Evolutionary conservation across 2,797 vertebrate species (phyloP), one percentile per base, ranked within the genome.

Genomic region (Helicolenus hilgendorfi): DNA sequence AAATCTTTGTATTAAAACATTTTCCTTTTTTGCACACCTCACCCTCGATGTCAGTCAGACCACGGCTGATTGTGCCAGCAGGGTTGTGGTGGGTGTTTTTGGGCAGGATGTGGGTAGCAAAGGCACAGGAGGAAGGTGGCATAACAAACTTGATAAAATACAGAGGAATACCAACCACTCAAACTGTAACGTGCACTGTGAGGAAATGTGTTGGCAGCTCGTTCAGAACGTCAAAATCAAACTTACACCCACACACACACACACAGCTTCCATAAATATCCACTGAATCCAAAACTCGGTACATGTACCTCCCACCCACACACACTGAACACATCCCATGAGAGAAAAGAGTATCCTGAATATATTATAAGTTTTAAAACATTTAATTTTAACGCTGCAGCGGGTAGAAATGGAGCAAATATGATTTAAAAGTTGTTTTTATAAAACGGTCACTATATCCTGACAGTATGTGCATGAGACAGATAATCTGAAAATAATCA

Each of bases 101-200:
- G 85, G 88, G 92, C 96, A 97, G 97, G 97, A 98, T 97, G 97
- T 97, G 97, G 97, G 90, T 85, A 91, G 63, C 67, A 91, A 77
- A 89, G 72, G 84, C 88, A 91, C 78, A 90, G 69, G 78, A 89
- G 90, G 81, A 92, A 89, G 90, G 82, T 92, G 86, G 85, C 87
- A 94, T 81, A 85, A 84, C 80, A 91, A 91, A 87, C 89, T 87
- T 92, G 85, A 93, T 90, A 95, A 87, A 93, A 94, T 93, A 91
- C 81, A 62, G 49, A 92, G 89, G 95, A 96, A 96, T 93, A 89
- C 83, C 77, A 95, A 93, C 93, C 94, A 87, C 96, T 41, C 65
- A 81, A 96, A 96, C 94, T 91, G 87, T 83, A 87, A 79, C 80
- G 35, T 76, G 72, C 64, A 71, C 53, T 58, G 83, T 83, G 88